These are phyloP conservation scores for Chionodraco myersi DNA, from an alignment of 2,113 vertebrate genomes.

Conservation along the genomic window DNA sequence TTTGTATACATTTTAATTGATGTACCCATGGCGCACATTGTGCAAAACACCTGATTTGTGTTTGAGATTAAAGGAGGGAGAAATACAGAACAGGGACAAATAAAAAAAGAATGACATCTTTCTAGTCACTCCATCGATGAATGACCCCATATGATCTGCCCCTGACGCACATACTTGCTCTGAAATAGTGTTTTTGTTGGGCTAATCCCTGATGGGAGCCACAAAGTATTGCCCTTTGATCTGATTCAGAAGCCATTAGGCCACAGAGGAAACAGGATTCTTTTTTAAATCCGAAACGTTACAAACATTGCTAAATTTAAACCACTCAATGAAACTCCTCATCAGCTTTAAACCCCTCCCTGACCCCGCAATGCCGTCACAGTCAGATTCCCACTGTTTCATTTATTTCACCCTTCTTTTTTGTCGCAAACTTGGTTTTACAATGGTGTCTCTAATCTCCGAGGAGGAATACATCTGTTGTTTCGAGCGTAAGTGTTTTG, in stretches of 20 bases:
- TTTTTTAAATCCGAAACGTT: slow-evolving; percentile 23
- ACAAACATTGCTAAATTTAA: slow-evolving; percentile 50
- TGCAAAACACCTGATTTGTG: slow-evolving; percentile 18
- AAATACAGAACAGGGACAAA: slow-evolving; percentile 44
- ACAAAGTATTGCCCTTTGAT: slow-evolving; percentile 61
- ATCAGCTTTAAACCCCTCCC: background rate
- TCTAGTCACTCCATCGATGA: slow-evolving; percentile 21
- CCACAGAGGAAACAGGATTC: slow-evolving; percentile 3
- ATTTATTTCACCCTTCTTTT: slow-evolving; percentile 3
- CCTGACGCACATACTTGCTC: slow-evolving; percentile 28
- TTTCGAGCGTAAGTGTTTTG: background rate
- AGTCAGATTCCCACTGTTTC: background rate
- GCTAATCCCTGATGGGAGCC: slow-evolving; percentile 56
- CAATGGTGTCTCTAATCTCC: background rate
- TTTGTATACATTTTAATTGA: background rate
- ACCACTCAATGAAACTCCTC: slow-evolving; percentile 35
- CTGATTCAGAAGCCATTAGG: slow-evolving; percentile 49
- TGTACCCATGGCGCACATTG: slow-evolving; percentile 20
- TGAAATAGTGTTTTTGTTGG: slow-evolving; percentile 41
- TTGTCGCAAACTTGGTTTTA: background rate
- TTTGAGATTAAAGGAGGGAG: slow-evolving; percentile 58
- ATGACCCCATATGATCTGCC: slow-evolving; percentile 41
- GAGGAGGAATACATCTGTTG: slow-evolving; percentile 25
- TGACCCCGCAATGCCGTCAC: slow-evolving; percentile 7
- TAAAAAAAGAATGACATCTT: slow-evolving; percentile 73